Evolutionary conservation across 2,888 invertebrate genomes (phyloP).

Genomic region (Imbricaverruca yamaguchii): DNA sequence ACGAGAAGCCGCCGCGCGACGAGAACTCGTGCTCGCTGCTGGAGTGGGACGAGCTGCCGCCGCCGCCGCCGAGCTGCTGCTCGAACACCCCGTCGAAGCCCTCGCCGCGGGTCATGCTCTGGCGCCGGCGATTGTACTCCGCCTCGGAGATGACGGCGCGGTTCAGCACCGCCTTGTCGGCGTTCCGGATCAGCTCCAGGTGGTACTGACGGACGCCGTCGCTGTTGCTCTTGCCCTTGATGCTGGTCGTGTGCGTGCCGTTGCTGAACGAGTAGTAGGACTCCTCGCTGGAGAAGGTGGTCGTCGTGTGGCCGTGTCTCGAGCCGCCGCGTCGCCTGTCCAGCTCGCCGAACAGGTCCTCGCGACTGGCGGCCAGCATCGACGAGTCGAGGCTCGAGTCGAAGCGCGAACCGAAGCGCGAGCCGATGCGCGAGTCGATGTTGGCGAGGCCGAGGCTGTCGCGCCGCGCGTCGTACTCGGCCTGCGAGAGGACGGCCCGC

Average conservation of each 20-base stretch:
- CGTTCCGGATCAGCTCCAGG: slow-evolving; percentile 68
- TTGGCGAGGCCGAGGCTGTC: slow-evolving; percentile 5
- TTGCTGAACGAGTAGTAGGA: slow-evolving; percentile 39
- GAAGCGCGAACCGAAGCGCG: not conserved
- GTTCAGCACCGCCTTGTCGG: not conserved
- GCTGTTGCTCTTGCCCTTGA: slow-evolving; percentile 54
- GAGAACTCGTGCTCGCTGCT: slow-evolving; percentile 68
- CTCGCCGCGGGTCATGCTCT: not conserved
- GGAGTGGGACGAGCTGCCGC: slow-evolving; percentile 75
- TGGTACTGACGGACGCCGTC: slow-evolving; percentile 61
- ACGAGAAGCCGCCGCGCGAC: slow-evolving; percentile 54
- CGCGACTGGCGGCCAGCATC: not conserved
- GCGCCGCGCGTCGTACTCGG: not conserved
- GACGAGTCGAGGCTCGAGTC: not conserved
- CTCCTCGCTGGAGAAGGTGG: slow-evolving; percentile 13
- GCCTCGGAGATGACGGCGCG: slow-evolving; percentile 5
- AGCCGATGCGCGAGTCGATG: no score
- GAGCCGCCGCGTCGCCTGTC: not conserved
- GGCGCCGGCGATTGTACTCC: not conserved
- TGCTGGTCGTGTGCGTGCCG: slow-evolving; percentile 56
- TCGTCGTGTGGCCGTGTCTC: not conserved
- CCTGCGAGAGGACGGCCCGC: slow-evolving; percentile 31
- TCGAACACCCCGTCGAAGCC: not conserved
- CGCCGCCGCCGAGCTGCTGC: slow-evolving; percentile 55
- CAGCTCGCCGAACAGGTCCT: not conserved